A percentile compares a stretch with the other conserved stretches of the same genome.
phyloP scores from a whole-genome alignment of 1,140 invertebrate species.

The Drosophila rufa region DNA sequence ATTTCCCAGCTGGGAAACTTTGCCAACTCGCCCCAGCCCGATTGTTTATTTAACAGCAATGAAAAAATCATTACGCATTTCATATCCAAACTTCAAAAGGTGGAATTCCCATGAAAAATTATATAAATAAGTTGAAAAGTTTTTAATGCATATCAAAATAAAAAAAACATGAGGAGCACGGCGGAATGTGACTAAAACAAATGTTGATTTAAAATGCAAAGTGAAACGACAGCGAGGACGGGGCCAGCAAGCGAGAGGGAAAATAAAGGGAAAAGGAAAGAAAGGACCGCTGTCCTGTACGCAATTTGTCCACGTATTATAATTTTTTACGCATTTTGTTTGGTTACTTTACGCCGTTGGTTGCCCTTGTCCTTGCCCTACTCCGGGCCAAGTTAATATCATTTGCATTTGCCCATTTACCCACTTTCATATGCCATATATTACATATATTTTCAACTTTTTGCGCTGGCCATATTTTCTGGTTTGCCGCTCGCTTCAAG shows the following conservation, averaged over 20 bases:
- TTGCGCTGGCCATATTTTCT: conserved; percentile 70
- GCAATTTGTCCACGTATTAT: conserved; percentile 60
- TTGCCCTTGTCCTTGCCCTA: conserved; percentile 45
- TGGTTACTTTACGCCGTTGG: conserved; percentile 9
- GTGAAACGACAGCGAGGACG: conserved; percentile 43
- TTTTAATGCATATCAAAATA: conserved; percentile 65
- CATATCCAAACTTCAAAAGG: conserved; percentile 70
- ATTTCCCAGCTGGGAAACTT: conserved; percentile 56
- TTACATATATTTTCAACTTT: conserved; percentile 26
- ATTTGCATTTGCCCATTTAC: conserved; percentile 58
- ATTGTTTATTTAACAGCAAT: conserved; percentile 80
- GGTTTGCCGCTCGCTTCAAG: conserved; percentile 73
- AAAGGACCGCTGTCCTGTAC: conserved; percentile 35
- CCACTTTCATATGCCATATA: conserved; percentile 12
- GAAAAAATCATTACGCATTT: conserved; percentile 81
- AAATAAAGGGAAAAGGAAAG: not conserved
- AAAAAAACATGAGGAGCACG: conserved; percentile 21
- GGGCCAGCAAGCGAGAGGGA: too few species aligned
- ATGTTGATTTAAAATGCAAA: conserved; percentile 71
- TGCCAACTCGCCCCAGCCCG: conserved; percentile 29
- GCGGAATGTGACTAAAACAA: conserved; percentile 25
- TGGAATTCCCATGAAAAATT: conserved; percentile 67
- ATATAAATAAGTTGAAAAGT: conserved; percentile 62
- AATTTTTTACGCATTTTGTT: conserved; percentile 45
- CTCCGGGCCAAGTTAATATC: conserved; percentile 47